Evolutionary conservation across 2,797 vertebrate species (phyloP).

Genomic region (Dicrostonyx torquatus): DNA sequence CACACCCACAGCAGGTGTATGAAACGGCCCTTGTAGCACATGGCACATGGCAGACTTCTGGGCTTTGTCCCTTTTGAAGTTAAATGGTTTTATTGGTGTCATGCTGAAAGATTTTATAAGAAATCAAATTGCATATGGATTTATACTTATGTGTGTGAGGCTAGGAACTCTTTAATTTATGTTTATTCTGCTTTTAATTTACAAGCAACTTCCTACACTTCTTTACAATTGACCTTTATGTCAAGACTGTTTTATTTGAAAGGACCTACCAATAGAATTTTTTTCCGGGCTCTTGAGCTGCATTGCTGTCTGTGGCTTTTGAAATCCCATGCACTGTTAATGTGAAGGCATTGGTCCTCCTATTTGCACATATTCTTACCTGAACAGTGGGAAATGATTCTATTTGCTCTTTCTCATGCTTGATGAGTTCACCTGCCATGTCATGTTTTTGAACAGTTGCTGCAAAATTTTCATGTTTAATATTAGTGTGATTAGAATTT

Average conservation of each 20-base stretch:
- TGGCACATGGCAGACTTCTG: slow-evolving; percentile 61
- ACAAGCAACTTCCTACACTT: slow-evolving; percentile 69
- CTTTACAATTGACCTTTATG: slow-evolving; percentile 54
- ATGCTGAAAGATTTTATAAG: slow-evolving; percentile 66
- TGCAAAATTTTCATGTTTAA: slow-evolving; percentile 28
- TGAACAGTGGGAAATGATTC: not conserved
- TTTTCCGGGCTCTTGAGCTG: not conserved
- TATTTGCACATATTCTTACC: not conserved
- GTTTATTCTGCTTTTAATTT: slow-evolving; percentile 73
- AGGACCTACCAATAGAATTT: not conserved
- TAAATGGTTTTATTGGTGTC: slow-evolving; percentile 78
- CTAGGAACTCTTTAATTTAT: slow-evolving; percentile 71
- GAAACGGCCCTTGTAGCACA: slow-evolving; percentile 63
- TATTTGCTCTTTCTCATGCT: not conserved
- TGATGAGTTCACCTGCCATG: not conserved
- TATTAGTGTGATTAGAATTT: not conserved
- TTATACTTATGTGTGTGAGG: slow-evolving; percentile 46
- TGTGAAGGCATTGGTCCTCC: slow-evolving; percentile 31
- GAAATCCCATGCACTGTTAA: not conserved
- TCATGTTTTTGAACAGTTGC: slow-evolving; percentile 39
- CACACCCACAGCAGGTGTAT: slow-evolving; percentile 80
- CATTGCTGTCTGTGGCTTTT: slow-evolving; percentile 11
- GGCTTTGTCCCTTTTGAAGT: slow-evolving; percentile 74
- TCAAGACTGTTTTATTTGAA: slow-evolving; percentile 57
- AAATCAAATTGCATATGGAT: slow-evolving; percentile 73